Evolutionary conservation across 1,140 invertebrate species (phyloP).

Genomic region (Camponotus floridanus): DNA sequence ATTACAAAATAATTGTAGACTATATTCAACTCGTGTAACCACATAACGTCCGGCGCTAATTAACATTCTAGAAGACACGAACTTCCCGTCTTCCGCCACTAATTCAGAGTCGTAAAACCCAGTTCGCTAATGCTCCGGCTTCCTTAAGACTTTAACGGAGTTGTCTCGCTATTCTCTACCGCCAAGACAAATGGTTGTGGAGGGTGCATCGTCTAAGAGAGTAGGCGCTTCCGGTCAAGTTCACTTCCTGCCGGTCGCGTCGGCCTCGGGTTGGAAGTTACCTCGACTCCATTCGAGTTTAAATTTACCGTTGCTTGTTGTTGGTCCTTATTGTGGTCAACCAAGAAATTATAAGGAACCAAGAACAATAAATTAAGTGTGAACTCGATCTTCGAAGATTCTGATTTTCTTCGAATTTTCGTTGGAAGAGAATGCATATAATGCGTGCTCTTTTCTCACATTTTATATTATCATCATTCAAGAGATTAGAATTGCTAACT

Average conservation of each 20-base stretch:
- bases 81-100: conserved; percentile 43
- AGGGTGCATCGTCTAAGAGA: conserved; percentile 63
- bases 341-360: too few relatives aligned
- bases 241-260: conserved; percentile 45
- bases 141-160: conserved; percentile 53
- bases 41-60: conserved; percentile 35
- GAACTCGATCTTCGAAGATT: neutral
- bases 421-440: too few relatives aligned
- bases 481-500: too few relatives aligned
- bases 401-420: neutral
- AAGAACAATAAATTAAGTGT: neutral
- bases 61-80: conserved; percentile 38
- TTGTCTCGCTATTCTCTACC: conserved; percentile 49
- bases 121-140: conserved; percentile 2
- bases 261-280: conserved; percentile 50
- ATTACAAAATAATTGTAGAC: neutral
- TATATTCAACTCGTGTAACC: neutral
- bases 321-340: too few relatives aligned
- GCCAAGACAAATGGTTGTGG: conserved; percentile 47
- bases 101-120: conserved; percentile 40
- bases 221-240: conserved; percentile 62
- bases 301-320: conserved; percentile 57
- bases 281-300: conserved; percentile 47
- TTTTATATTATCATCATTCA: too few relatives aligned
- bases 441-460: too few relatives aligned